Evolutionary conservation across 92 coral and sea anemone species (phyloP).

Genomic region (Umimayanthus chanpuru): DNA sequence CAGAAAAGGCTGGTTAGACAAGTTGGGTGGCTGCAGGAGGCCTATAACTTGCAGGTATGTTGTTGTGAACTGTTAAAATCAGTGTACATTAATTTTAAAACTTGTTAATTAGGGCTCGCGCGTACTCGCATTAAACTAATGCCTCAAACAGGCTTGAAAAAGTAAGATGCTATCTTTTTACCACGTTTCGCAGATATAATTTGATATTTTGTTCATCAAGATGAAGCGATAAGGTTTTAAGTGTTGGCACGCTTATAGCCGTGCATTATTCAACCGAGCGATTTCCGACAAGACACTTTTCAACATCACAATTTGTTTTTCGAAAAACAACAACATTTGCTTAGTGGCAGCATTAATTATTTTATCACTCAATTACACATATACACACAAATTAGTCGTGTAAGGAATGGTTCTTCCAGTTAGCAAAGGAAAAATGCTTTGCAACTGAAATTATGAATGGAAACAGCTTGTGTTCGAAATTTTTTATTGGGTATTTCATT

Average conservation of each 20-base stretch:
- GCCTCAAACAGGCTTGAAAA: background rate
- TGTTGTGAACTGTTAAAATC: constrained; percentile 6
- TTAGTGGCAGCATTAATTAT: constrained; percentile 54
- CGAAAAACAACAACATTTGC: constrained; percentile 61
- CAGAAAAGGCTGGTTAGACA: constrained; percentile 72
- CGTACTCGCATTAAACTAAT: constrained; percentile 6
- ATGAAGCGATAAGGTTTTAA: constrained; percentile 28
- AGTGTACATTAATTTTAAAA: constrained; percentile 20
- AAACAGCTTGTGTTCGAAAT: constrained; percentile 21
- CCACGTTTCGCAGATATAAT: constrained; percentile 25
- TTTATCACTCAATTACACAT: constrained; percentile 43
- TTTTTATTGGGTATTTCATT: constrained; percentile 5
- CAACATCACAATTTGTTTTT: constrained; percentile 61
- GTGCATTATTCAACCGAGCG: constrained; percentile 23
- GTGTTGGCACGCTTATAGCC: constrained; percentile 38
- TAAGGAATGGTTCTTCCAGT: background rate
- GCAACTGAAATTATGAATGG: background rate
- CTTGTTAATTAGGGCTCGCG: constrained; percentile 42
- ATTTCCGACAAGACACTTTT: constrained; percentile 50
- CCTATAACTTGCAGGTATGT: constrained; percentile 60
- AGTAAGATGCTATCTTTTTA: background rate
- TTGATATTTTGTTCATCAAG: constrained; percentile 44
- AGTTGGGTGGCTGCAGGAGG: constrained; percentile 74
- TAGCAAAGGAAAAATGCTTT: background rate
- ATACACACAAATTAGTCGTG: constrained; percentile 22